Evolutionary conservation across 2,888 invertebrate genomes (phyloP).

Genomic region (Polyploca ridens): DNA sequence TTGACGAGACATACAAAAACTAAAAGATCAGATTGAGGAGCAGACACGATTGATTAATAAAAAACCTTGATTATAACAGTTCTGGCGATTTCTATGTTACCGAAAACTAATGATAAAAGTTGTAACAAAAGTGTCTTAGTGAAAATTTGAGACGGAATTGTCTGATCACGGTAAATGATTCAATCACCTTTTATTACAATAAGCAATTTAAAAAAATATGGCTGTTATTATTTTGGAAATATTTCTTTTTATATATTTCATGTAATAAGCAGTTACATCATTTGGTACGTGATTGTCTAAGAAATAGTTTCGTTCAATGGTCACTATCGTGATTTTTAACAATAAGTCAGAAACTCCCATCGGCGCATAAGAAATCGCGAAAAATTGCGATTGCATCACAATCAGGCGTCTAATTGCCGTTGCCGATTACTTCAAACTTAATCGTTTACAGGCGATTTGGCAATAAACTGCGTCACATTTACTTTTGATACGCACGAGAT

Average conservation of each 20-base stretch:
- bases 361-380: slow-evolving; percentile 67
- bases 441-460: slow-evolving; percentile 67
- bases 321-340: slow-evolving; percentile 70
- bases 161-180: too few relatives aligned
- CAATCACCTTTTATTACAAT: too few relatives aligned
- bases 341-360: slow-evolving; percentile 70
- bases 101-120: slow-evolving; percentile 21
- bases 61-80: slow-evolving; percentile 55
- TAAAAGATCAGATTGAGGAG: slow-evolving; percentile 8
- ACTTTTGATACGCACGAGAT: slow-evolving; percentile 43
- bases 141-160: too few relatives aligned
- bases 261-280: background rate
- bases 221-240: too few relatives aligned
- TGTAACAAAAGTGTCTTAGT: too few relatives aligned
- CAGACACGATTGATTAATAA: slow-evolving; percentile 35
- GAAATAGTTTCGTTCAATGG: slow-evolving; percentile 48
- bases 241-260: too few relatives aligned
- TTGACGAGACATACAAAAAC: slow-evolving; percentile 6
- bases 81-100: slow-evolving; percentile 60
- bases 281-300: slow-evolving; percentile 15
- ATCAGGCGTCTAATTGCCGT: slow-evolving; percentile 66
- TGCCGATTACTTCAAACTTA: slow-evolving; percentile 69
- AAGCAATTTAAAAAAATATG: too few relatives aligned
- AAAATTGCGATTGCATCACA: slow-evolving; percentile 73
- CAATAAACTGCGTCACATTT: slow-evolving; percentile 42